Conservation (phyloP, 2,797 vertebrate genomes). For the Vireo griseus region DNA sequence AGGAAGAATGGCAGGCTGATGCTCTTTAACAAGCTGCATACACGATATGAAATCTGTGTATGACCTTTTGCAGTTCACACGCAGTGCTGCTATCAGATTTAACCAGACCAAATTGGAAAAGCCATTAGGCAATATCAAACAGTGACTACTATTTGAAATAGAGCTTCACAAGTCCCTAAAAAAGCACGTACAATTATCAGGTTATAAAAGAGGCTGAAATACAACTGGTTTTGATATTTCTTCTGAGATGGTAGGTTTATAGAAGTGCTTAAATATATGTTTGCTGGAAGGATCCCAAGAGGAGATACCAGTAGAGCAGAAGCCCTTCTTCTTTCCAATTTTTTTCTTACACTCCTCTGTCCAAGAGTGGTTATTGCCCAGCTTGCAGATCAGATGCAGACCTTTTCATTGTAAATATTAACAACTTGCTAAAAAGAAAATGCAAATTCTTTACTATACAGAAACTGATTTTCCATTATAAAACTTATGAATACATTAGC, state of each 20-base stretch:
- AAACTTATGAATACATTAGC: neutral
- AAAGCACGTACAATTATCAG: neutral
- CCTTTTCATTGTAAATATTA: neutral
- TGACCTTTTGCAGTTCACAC: neutral
- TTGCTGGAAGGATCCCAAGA: constrained; percentile 1
- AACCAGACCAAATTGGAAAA: constrained; percentile 22
- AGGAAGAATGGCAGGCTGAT: neutral
- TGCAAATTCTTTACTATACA: neutral
- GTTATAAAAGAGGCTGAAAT: constrained; percentile 35
- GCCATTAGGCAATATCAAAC: neutral
- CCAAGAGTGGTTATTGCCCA: neutral
- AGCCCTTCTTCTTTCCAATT: neutral
- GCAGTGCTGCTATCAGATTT: neutral
- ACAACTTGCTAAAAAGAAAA: neutral
- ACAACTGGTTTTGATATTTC: neutral
- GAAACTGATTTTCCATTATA: neutral
- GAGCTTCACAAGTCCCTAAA: neutral
- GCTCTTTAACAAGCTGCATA: neutral
- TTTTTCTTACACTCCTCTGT: neutral
- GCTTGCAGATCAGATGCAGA: neutral
- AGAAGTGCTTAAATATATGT: neutral
- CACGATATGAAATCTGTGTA: neutral
- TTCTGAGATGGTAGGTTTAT: neutral
- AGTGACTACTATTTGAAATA: neutral
- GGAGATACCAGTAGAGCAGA: neutral